Evolutionary conservation across 92 coral and sea anemone genomes (phyloP), one percentile per base, ranked within the genome.

Genomic region (Palythoa caribaeorum): DNA sequence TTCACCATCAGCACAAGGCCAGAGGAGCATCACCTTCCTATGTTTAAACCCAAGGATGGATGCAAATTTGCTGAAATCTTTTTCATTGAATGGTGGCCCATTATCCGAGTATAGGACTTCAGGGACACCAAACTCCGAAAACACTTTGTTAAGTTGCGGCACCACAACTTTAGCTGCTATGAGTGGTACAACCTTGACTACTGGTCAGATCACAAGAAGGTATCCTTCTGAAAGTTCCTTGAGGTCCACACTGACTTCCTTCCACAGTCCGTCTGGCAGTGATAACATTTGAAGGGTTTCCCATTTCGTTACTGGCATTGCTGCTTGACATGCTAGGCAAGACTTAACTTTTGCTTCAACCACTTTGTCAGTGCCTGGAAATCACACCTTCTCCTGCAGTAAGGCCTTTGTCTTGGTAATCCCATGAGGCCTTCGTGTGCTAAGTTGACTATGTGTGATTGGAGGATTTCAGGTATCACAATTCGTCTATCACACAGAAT

Each of bases 1-100:
- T 76, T 85, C 94, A 1, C 94, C 93, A 66, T 94, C 91, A 3
- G 96, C 96, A 35, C 88, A 63, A 15, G 87, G 92, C 93, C 92
- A 92, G 35, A 21, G 59, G 15, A 92, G 90, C 28, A 92, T 94
- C 16, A 94, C 51, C 71, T 89, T 89, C 12, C 91, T 81, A 38
- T 89, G 96, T 20, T 83, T 79, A 54, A 94, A 92, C 39, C 93
- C 92, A 5, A 92, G 85, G 17, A 21, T 47, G 15, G 86, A 71
- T 11, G 91, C 89, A 52, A 80, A 90, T 13, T 65, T 3, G 71
- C 71, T 14, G 71, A 35, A 71, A 9, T 71, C 76, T 37, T 71
- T 3, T 35, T 48, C 50, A 47, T 71, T 71, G 50, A 71, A 71
- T 37, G 48, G 76, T 71, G 66, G 81, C 14, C 66, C 81, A 77